A percentile compares a stretch with the other conserved stretches of the same genome.
phyloP scores from a whole-genome alignment of 2,113 vertebrate genomes.

The Rattus norvegicus region DNA sequence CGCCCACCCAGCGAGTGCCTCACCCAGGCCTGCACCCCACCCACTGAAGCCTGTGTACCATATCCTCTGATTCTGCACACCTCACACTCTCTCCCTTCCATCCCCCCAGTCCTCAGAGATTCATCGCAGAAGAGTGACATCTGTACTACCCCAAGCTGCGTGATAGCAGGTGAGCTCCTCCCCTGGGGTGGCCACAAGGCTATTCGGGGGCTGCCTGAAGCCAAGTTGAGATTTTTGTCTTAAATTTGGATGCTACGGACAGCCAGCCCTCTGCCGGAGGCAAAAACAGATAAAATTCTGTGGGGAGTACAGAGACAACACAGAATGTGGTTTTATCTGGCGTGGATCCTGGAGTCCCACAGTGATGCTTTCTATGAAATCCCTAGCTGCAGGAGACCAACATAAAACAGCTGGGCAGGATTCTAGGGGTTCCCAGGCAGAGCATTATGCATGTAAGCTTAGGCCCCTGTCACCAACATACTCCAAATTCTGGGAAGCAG shows the following conservation, averaged over 20 bases:
- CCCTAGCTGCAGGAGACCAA: neutral
- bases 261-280: neutral
- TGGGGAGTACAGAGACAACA: no score
- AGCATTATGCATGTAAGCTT: rapidly evolving
- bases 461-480: neutral
- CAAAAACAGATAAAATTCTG: neutral
- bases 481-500: neutral
- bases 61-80: rapidly evolving
- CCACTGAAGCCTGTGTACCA: neutral
- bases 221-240: neutral
- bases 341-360: rapidly evolving
- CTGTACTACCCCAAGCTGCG: conserved; percentile 93
- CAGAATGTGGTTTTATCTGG: neutral
- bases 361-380: no score
- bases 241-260: neutral
- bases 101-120: conserved; percentile 83
- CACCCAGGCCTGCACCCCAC: no score
- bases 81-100: neutral
- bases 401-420: neutral
- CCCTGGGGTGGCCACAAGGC: neutral
- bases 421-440: neutral
- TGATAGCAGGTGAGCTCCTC: conserved; percentile 92
- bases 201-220: neutral
- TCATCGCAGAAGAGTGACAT: conserved; percentile 75
- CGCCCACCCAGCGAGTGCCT: neutral